Evolutionary conservation across 2,797 vertebrate genomes (phyloP), one percentile per base, ranked within the genome.

Genomic region (Cryptoblepharus egeriae): DNA sequence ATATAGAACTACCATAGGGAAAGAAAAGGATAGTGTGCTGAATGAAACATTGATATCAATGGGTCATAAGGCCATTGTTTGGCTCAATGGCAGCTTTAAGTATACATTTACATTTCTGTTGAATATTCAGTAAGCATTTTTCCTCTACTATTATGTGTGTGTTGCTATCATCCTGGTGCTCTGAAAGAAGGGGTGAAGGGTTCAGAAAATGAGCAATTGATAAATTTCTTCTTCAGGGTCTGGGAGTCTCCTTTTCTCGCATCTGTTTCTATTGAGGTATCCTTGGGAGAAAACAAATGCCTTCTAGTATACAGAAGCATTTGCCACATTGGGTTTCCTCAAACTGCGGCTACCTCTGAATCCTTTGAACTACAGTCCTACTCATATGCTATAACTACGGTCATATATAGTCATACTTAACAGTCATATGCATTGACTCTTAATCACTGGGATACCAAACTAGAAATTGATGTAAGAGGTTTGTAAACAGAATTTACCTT

Each of bases 171-270:
- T 74, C 37, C 10, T 67, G 35, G 42, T 79, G 45, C 39, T 81
- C 32, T 86, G 80, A 85, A 80, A 88, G 83, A 86, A 79, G 13
- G 10, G 42, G 74, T 85, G n/a, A 58, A 74, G 71, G 67, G 57
- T 90, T 90, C 71, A 78, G 55, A 90, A 85, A 5, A 5, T 63
- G 63, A 61, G 52, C 57, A 72, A 22, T 22, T 83, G 35, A 71
- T 82, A 85, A 87, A 87, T 79, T 74, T 18, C 22, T 73, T 1
- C 55, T 16, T 79, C 24, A 24, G 22, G 58, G 71, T 85, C 52
- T 81, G 61, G 26, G 2, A n/a, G 15, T 81, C 3, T 75, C 61
- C 73, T 82, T 81, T 32, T 63, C 26, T 77, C 79, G 15, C 15
- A 3, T 84, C 75, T 84, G 73, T 80, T 87, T 87, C 73, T n/a